These are phyloP conservation scores for Myotis pilosus DNA, from an alignment of 2,797 vertebrate genomes.

Conservation along the genomic window DNA sequence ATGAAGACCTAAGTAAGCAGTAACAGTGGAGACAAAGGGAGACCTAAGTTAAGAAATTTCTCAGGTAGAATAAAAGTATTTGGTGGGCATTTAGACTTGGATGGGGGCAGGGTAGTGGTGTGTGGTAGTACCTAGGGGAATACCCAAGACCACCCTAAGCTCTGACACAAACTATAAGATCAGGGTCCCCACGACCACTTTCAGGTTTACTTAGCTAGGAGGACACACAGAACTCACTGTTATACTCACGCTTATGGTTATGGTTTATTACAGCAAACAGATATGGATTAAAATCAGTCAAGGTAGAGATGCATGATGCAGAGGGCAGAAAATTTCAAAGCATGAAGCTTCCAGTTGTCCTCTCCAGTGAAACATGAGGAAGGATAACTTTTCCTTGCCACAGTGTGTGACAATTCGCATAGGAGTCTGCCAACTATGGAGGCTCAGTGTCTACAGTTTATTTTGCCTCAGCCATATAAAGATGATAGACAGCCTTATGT, in stretches of 20 bases:
- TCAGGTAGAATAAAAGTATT: neutral
- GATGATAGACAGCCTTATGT: neutral
- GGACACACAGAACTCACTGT: neutral
- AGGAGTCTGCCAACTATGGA: neutral
- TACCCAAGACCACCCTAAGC: neutral
- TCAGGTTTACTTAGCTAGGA: neutral
- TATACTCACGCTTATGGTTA: neutral
- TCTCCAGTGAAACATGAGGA: neutral
- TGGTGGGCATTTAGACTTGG: neutral
- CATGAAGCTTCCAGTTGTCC: neutral
- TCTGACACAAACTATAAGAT: neutral
- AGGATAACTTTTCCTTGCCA: neutral
- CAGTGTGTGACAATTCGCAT: neutral
- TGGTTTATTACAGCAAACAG: neutral
- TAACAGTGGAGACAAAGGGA: neutral
- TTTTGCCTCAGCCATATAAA: neutral
- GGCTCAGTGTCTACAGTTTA: neutral
- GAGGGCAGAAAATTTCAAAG: neutral
- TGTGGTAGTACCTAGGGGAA: neutral
- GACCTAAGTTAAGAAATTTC: neutral
- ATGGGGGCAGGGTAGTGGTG: neutral
- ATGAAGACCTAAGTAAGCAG: neutral
- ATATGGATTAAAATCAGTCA: neutral
- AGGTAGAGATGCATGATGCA: neutral
- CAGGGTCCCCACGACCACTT: neutral